Percentiles rank a stretch among this genome's conserved stretches.
These are phyloP conservation scores for Liparis tanakae DNA, from an alignment of 2,797 vertebrate species.

Conservation along the genomic window DNA sequence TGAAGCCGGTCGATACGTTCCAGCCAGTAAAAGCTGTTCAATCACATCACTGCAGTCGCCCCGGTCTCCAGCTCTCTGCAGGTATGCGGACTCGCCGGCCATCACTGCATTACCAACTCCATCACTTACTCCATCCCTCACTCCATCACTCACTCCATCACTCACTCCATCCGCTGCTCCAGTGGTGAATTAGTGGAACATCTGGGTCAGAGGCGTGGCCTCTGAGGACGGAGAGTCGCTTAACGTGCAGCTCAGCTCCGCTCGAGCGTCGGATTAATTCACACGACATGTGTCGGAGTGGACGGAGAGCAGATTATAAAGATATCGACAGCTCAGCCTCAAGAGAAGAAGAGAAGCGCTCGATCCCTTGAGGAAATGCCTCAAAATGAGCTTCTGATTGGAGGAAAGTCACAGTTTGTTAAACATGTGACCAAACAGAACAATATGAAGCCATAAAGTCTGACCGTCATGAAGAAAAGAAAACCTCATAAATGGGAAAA, in stretches of 20 bases:
- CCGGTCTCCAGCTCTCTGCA: slow-evolving; percentile 52
- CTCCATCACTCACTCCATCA: not conserved
- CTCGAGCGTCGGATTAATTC: slow-evolving; percentile 67
- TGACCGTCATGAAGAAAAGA: not conserved
- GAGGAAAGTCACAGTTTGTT: not conserved
- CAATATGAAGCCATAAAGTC: not conserved
- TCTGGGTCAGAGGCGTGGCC: slow-evolving; percentile 26
- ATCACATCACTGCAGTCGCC: slow-evolving; percentile 68
- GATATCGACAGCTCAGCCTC: slow-evolving; percentile 51
- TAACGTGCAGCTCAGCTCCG: slow-evolving; percentile 34
- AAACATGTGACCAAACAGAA: not conserved
- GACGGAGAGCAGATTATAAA: slow-evolving; percentile 63
- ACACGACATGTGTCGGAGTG: slow-evolving; percentile 59
- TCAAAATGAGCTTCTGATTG: not conserved
- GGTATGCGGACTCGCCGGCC: slow-evolving; percentile 29
- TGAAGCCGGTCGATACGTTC: slow-evolving; percentile 69
- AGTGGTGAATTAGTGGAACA: slow-evolving; percentile 37
- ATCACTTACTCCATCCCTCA: not conserved
- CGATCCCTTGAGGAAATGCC: not conserved
- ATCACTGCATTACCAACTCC: not conserved
- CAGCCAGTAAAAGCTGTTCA: slow-evolving; percentile 72
- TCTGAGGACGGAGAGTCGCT: slow-evolving; percentile 43
- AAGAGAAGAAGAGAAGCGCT: slow-evolving; percentile 11
- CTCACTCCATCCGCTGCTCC: not conserved
- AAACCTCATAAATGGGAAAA: not conserved